These are phyloP conservation scores for Tetropium fuscum DNA, from an alignment of 2,888 invertebrate genomes.

Conservation along the genomic window DNA sequence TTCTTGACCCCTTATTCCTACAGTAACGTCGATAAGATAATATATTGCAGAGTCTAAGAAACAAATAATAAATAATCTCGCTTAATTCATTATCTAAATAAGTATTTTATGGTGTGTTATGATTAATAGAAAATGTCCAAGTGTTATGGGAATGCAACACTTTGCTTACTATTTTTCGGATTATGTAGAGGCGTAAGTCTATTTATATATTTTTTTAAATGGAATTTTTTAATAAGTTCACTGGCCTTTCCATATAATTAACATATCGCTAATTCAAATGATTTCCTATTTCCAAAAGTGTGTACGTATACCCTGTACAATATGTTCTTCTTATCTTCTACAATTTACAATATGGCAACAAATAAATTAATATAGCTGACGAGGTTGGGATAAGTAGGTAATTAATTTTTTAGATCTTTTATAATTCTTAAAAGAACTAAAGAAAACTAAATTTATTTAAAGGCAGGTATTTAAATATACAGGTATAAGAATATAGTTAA, in stretches of 20 bases:
- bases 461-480: too few species aligned
- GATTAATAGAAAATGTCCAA: conserved; percentile 19
- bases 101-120: neutral
- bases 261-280: too few species aligned
- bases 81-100: neutral
- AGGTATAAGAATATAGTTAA: too few species aligned
- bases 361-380: too few species aligned
- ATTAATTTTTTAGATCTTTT: too few species aligned
- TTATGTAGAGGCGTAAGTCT: conserved; percentile 17
- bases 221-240: neutral
- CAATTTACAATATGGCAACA: too few species aligned
- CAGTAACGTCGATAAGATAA: conserved; percentile 28
- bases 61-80: conserved; percentile 4
- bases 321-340: too few species aligned
- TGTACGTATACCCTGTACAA: neutral
- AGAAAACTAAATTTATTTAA: too few species aligned
- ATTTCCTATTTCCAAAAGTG: too few species aligned
- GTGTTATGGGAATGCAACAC: conserved; percentile 3
- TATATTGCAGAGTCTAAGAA: conserved; percentile 12
- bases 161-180: neutral
- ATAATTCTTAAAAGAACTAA: too few species aligned
- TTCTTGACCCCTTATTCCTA: conserved; percentile 41
- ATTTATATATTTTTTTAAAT: neutral
- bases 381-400: too few species aligned
- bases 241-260: too few species aligned